Base-by-base conservation (phyloP, 2,888 invertebrate genomes). In the Watsonalla cultraria region DNA sequence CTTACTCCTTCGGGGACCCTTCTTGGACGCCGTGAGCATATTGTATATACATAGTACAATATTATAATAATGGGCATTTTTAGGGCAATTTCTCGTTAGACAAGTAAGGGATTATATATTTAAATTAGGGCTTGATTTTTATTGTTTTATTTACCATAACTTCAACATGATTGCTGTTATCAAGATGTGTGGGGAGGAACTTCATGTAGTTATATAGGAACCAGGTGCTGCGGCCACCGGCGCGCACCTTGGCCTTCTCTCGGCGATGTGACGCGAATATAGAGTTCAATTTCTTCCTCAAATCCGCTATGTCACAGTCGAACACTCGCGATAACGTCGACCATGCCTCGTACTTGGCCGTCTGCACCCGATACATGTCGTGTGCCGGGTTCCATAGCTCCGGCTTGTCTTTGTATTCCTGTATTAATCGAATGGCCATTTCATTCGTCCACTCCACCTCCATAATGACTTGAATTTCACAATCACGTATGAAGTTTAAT, bases 261-360 rank as follows among this genome's bases (percentile, higher is more conserved):
- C 90, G 75, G 5, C 90, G 69, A 46, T 87, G 81, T 46, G 90
- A 90, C 4, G 90, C 90, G 60, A 90, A 78, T 45, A 90, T 66
- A 0, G 90, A 90, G 61, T 86, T 86, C 53, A 90, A 58, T 58
- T 90, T 90, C 76, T 84, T 86, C 37, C 82, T 66, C 54, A 90
- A 57, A 54, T 86, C 86, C 0, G 74, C 67, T 7, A 86, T 78
- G 48, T 86, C 84, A 54, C 86, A 85, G 6, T 82, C 74, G 60
- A 87, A 86, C 7, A 70, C 53, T 9, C 67, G 66, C 7, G 88
- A 86, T 46, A 90, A 45, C 5, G 78, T 74, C 14, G 74, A 64
- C 85, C 86, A 90, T 0, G 86, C 82, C 13, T 82, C 82, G 52
- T 84, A 82, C 58, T 86, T 85, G 4, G 82, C 78, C 0, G 80